Base-by-base conservation (phyloP, 2,113 vertebrate species). In the Typhlomys cinereus region DNA sequence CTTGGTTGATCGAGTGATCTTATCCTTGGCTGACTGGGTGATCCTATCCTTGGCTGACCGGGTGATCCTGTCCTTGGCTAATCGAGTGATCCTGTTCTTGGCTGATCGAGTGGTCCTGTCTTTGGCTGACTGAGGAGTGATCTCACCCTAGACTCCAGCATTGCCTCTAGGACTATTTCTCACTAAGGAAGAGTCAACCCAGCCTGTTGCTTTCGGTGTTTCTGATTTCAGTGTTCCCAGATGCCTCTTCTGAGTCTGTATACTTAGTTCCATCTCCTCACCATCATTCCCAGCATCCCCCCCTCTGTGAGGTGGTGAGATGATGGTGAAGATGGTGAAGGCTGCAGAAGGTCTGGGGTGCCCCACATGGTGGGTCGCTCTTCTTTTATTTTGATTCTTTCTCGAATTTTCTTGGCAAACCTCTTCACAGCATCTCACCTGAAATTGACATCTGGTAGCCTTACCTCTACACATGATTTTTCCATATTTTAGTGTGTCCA, bases 301-400 rank as follows among this genome's bases (percentile, higher is more conserved):
- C 69, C 11, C 81, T 90, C 75, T 13, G 66, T 70, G 36, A 52
- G 29, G 2, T 31, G 17, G 34, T n/a, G 10, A 1, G 1, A 0
- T n/a, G 15, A 1, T 18, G 20, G 13, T 27, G 15, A 62, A 62
- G 29, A 39, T 5, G 9, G 3, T n/a, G n/a, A n/a, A n/a, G n/a
- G n/a, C n/a, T n/a, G n/a, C n/a, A n/a, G n/a, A 11, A 50, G 4
- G 29, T 81, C 36, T 66, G 21, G 69, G 10, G 61, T 79, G 48
- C 17, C 34, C 6, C 29, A 6, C 11, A 1, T 64, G 18, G 6
- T 44, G 18, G 18, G 12, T 2, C 25, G 25, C 1, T 13, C 1
- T 84, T 64, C 18, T 87, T 80, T 59, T 18, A 64, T 57, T 54
- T n/a, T 52, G 25, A 4, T 34, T 69, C 36, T 85, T 83, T 52